A percentile compares a stretch with the other conserved stretches of the same genome.
These are phyloP conservation scores for Stenodera caucasica DNA, from an alignment of 2,888 invertebrate species.

Conservation along the genomic window DNA sequence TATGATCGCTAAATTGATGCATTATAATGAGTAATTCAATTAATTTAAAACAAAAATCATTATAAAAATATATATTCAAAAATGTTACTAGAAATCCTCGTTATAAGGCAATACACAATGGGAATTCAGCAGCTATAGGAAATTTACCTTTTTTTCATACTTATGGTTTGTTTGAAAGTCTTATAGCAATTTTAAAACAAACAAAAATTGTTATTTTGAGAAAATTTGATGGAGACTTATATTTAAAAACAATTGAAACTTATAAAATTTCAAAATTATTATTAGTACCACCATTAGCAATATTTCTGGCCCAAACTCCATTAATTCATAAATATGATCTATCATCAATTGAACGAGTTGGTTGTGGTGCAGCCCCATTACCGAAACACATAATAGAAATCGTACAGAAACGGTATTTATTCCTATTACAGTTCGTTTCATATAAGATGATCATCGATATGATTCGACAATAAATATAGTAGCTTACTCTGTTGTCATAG, in stretches of 20 bases:
- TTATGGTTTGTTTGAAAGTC: slow-evolving; percentile 36
- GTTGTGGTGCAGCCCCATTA: slow-evolving; percentile 80
- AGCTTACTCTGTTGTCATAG: too few species aligned
- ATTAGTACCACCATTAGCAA: slow-evolving; percentile 79
- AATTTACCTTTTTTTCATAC: slow-evolving; percentile 41
- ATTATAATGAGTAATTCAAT: slow-evolving; percentile 7
- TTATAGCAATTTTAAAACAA: slow-evolving; percentile 31
- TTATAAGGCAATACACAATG: background rate
- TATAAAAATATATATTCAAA: too few species aligned
- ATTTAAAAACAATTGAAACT: slow-evolving; percentile 69
- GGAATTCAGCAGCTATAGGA: slow-evolving; percentile 21
- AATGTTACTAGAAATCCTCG: slow-evolving; percentile 24
- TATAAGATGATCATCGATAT: too few species aligned
- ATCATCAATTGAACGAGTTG: slow-evolving; percentile 66
- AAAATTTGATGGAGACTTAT: slow-evolving; percentile 56
- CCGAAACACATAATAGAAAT: slow-evolving; percentile 68
- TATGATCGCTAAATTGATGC: slow-evolving; percentile 23
- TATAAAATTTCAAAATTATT: slow-evolving; percentile 68
- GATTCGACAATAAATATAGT: too few species aligned
- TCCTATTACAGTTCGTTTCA: too few species aligned
- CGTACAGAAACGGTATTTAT: slow-evolving; percentile 54
- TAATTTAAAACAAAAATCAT: background rate
- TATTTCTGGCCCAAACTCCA: slow-evolving; percentile 79
- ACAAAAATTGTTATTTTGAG: slow-evolving; percentile 35
- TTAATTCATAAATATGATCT: slow-evolving; percentile 76